A percentile compares a stretch with the other conserved stretches of the same genome.
These are phyloP conservation scores for Synanthedon myopaeformis DNA, from an alignment of 2,888 invertebrate species.

Conservation along the genomic window DNA sequence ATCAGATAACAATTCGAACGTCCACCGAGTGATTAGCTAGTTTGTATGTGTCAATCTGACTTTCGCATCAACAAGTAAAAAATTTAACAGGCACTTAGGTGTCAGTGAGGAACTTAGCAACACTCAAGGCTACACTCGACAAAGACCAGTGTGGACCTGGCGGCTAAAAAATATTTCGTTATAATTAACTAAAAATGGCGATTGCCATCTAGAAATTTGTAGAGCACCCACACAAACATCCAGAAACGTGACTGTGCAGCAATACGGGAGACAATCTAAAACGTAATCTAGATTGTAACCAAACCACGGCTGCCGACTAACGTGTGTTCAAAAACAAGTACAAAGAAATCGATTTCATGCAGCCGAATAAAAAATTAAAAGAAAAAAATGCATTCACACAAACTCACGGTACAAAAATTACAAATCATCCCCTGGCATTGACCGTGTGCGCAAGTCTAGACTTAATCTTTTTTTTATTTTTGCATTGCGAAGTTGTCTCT, in stretches of 20 bases:
- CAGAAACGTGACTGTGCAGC: conserved; percentile 55
- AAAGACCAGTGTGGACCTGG: conserved; percentile 14
- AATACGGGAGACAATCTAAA: conserved; percentile 56
- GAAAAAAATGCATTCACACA: conserved; percentile 49
- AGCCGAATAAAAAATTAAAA: conserved; percentile 35
- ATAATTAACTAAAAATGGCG: conserved; percentile 56
- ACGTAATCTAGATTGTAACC: conserved; percentile 62
- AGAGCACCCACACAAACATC: conserved; percentile 48
- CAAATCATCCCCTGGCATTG: conserved; percentile 65
- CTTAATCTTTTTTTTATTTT: conserved; percentile 23
- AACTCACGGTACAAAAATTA: conserved; percentile 40
- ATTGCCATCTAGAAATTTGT: conserved; percentile 47
- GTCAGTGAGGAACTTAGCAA: conserved; percentile 23
- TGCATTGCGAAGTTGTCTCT: conserved; percentile 19
- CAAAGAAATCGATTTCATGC: conserved; percentile 58
- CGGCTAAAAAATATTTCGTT: conserved; percentile 36
- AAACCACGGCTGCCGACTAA: conserved; percentile 49
- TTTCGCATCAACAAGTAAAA: conserved; percentile 31
- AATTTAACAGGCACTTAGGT: conserved; percentile 25
- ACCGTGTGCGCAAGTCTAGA: conserved; percentile 44
- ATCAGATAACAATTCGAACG: conserved; percentile 56
- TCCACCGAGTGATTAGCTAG: conserved; percentile 46
- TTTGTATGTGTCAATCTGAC: conserved; percentile 48
- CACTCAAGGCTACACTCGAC: conserved; percentile 30
- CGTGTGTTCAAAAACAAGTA: conserved; percentile 52